A percentile compares a stretch with the other conserved stretches of the same genome.
These are phyloP conservation scores for Megathymus violae DNA, from an alignment of 1,140 invertebrate species.

Conservation along the genomic window DNA sequence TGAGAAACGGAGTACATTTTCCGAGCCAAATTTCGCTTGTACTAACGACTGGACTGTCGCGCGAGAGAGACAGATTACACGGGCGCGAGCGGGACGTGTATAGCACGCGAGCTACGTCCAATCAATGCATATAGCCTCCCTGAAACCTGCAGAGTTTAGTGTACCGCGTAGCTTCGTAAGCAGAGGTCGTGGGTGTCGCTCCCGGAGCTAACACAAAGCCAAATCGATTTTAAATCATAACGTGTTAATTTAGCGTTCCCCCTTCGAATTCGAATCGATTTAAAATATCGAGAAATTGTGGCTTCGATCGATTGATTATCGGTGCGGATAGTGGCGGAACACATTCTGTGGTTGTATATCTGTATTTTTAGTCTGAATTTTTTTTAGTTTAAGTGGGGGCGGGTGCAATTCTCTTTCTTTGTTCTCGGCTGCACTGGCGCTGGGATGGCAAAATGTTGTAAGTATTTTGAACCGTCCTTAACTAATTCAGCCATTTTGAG, in stretches of 20 bases:
- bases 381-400: slow-evolving; percentile 45
- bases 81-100: slow-evolving; percentile 50
- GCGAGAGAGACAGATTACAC: slow-evolving; percentile 45
- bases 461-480: slow-evolving; percentile 40
- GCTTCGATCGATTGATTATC: too few species aligned
- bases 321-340: background rate
- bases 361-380: slow-evolving; percentile 39
- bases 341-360: slow-evolving; percentile 29
- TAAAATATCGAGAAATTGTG: slow-evolving; percentile 22
- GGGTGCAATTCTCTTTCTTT: slow-evolving; percentile 54
- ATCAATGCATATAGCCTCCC: slow-evolving; percentile 80
- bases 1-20: too few species aligned
- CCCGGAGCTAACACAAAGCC: slow-evolving; percentile 42
- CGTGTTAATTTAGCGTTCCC: slow-evolving; percentile 22
- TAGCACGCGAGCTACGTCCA: slow-evolving; percentile 62
- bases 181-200: slow-evolving; percentile 42
- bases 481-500: slow-evolving; percentile 48
- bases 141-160: slow-evolving; percentile 72
- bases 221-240: slow-evolving; percentile 43
- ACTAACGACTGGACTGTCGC: too few species aligned
- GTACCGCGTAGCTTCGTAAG: slow-evolving; percentile 49
- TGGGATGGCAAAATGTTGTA: slow-evolving; percentile 49
- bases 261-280: slow-evolving; percentile 7
- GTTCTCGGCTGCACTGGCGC: slow-evolving; percentile 58
- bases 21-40: slow-evolving; percentile 70